A percentile compares a stretch with the other conserved stretches of the same genome.
phyloP scores from a whole-genome alignment of 1,140 invertebrate genomes.

The Trialeurodes vaporariorum region DNA sequence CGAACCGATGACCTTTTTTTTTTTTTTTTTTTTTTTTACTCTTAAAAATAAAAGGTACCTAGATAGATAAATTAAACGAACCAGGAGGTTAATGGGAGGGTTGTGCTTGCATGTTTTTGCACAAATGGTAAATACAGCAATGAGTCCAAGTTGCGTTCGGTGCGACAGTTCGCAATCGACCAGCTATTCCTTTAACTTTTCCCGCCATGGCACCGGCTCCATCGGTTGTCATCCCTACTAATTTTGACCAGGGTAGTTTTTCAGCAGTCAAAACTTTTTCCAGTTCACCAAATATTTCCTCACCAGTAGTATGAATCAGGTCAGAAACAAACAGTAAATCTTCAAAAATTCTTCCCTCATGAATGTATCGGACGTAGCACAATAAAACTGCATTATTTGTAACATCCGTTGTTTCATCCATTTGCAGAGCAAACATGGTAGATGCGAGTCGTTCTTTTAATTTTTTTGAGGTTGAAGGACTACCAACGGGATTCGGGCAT shows the following conservation, averaged over 20 bases:
- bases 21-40: too few species aligned
- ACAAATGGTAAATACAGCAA: constrained; percentile 1
- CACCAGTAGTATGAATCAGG: constrained; percentile 20
- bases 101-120: too few species aligned
- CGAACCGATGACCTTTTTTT: too few species aligned
- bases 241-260: constrained; percentile 2
- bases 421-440: too few species aligned
- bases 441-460: too few species aligned
- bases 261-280: neutral
- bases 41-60: too few species aligned
- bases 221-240: constrained; percentile 3
- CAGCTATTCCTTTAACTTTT: constrained; percentile 8
- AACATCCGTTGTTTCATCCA: too few species aligned
- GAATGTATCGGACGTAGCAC: too few species aligned
- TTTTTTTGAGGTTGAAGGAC: too few species aligned
- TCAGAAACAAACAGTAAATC: constrained; percentile 23
- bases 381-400: constrained; percentile 24
- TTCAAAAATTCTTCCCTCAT: constrained; percentile 25
- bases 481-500: too few species aligned
- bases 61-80: too few species aligned
- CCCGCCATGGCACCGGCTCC: constrained; percentile 8
- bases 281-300: constrained; percentile 7
- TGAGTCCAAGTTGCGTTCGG: constrained; percentile 6
- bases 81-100: too few species aligned
- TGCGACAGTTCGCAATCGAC: neutral